Conservation (phyloP, 1,140 invertebrate genomes). For the Drosophila saltans region DNA sequence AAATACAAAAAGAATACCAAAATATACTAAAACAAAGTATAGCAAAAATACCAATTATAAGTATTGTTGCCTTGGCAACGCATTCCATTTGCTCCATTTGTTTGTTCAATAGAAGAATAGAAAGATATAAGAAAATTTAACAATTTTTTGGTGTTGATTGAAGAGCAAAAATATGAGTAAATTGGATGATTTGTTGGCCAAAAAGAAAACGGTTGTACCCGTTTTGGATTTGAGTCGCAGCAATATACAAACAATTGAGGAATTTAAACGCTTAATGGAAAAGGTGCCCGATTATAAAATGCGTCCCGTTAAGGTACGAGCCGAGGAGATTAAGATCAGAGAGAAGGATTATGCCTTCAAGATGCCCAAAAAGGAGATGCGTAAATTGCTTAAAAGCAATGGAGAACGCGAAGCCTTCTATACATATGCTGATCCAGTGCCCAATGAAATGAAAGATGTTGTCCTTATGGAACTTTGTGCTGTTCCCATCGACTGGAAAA, state of each 20-base stretch:
- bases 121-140: too few relatives aligned
- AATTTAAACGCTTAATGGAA: slow-evolving; percentile 91
- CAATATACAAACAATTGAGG: slow-evolving; percentile 90
- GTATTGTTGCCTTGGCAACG: background rate
- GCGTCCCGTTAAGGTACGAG: slow-evolving; percentile 90
- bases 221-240: slow-evolving; percentile 93
- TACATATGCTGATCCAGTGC: slow-evolving; percentile 90
- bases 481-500: slow-evolving; percentile 96
- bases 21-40: background rate
- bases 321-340: slow-evolving; percentile 88
- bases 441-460: slow-evolving; percentile 89
- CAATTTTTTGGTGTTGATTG: too few relatives aligned
- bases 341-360: slow-evolving; percentile 85
- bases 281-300: slow-evolving; percentile 96
- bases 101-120: slow-evolving; percentile 45
- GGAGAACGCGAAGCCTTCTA: slow-evolving; percentile 74
- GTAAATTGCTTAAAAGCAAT: slow-evolving; percentile 65
- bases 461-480: slow-evolving; percentile 90
- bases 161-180: slow-evolving; percentile 84
- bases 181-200: slow-evolving; percentile 91
- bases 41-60: background rate
- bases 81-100: slow-evolving; percentile 6
- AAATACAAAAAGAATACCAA: slow-evolving; percentile 2
- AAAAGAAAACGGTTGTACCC: slow-evolving; percentile 91
- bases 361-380: slow-evolving; percentile 82